A percentile compares a stretch with the other conserved stretches of the same genome.
Conservation (phyloP, 2,888 invertebrate species). For the Dioctria linearis region DNA sequence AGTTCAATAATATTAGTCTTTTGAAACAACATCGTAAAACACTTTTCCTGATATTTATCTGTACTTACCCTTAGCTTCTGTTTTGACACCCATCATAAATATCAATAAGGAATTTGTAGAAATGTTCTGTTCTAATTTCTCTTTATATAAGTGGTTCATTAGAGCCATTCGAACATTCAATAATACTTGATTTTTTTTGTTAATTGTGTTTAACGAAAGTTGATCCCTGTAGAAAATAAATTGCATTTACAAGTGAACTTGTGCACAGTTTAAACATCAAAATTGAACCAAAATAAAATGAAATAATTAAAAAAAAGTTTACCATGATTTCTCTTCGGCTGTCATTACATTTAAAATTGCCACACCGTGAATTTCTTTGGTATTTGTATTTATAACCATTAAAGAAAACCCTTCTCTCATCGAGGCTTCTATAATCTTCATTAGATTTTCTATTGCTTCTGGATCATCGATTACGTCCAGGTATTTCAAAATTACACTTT, state of each 20-base stretch:
- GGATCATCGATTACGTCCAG: not conserved
- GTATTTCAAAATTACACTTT: not conserved
- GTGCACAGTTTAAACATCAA: too few relatives aligned
- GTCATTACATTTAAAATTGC: not conserved
- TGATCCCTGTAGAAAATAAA: not conserved
- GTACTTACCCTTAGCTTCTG: too few relatives aligned
- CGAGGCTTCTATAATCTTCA: not conserved
- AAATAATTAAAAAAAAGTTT: not conserved
- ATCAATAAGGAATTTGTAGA: too few relatives aligned
- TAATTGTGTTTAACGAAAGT: not conserved
- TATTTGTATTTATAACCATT: slow-evolving; percentile 26
- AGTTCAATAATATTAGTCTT: too few relatives aligned
- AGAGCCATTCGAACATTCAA: not conserved
- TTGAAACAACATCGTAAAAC: too few relatives aligned
- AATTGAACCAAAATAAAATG: not conserved
- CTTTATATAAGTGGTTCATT: not conserved
- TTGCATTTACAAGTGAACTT: not conserved
- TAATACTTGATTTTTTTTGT: not conserved
- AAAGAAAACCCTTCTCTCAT: not conserved
- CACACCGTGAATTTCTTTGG: slow-evolving; percentile 1
- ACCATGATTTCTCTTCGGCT: slow-evolving; percentile 10
- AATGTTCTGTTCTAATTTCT: not conserved
- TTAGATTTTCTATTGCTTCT: not conserved
- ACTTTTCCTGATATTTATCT: too few relatives aligned
- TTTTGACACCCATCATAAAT: too few relatives aligned